Base-by-base conservation (phyloP, 2,888 invertebrate genomes). In the Drosophila picticornis region DNA sequence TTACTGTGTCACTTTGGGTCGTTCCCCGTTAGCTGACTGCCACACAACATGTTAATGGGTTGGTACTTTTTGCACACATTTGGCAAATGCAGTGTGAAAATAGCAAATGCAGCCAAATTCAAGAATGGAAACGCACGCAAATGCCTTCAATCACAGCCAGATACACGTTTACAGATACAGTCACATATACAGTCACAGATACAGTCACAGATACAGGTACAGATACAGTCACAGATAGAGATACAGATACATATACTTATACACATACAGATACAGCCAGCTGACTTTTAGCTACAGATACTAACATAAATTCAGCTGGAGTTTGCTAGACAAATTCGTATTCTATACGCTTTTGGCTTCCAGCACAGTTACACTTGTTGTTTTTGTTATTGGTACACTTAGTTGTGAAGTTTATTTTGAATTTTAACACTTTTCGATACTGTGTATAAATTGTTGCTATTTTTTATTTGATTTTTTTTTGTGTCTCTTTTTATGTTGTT, bases 341-440 rank as follows among this genome's bases (percentile, higher is more conserved):
- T 68, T 75, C 67, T 73, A 64, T 51, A 43, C 58, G 66, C 65
- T 75, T 50, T 27, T 53, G 70, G 70, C 59, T 61, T 57, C 52
- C 43, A 75, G 69, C 69, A 53, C 64, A 56, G 65, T 52, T 76
- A 38, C 50, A 68, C 67, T 31, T 69, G 72, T 60, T 77, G 68
- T 75, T 80, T 59, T 52, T 69, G 73, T 75, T 81, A 69, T 73
- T 84, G 88, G 88, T 86, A 83, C 85, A 85, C 88, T 85, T 88
- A 85, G 88, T 80, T 86, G 87, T 81, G 84, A 86, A 88, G 88
- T 86, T 86, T 80, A 83, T 88, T 86, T 88, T 85, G 87, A 89
- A 84, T 88, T 88, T 88, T 86, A 86, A 86, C 86, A 88, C 86
- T 75, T 86, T 83, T 77, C 71, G 80, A 64, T 81, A 57, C 73